Evolutionary conservation across 2,888 invertebrate genomes (phyloP).

Genomic region (Lycia hirtaria): DNA sequence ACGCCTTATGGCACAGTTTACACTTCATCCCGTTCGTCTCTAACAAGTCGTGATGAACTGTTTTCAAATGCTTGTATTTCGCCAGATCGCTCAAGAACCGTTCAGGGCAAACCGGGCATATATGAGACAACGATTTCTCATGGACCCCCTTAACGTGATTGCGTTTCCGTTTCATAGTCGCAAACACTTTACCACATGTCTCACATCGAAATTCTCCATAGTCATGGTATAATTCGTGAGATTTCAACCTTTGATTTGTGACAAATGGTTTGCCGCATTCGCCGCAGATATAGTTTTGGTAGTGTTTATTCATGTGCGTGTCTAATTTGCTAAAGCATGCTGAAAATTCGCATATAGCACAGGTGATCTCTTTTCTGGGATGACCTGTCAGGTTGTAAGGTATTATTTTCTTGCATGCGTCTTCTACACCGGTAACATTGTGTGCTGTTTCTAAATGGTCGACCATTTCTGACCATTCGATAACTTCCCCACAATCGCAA

Average conservation of each 20-base stretch:
- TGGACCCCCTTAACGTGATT: slow-evolving; percentile 62
- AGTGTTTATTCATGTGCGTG: slow-evolving; percentile 70
- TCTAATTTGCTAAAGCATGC: slow-evolving; percentile 58
- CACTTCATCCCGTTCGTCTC: slow-evolving; percentile 49
- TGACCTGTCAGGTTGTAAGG: slow-evolving; percentile 52
- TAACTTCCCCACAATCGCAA: slow-evolving; percentile 54
- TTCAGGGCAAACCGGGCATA: slow-evolving; percentile 60
- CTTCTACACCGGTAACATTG: slow-evolving; percentile 46
- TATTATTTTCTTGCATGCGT: slow-evolving; percentile 55
- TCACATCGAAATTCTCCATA: slow-evolving; percentile 70
- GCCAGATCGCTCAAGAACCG: slow-evolving; percentile 48
- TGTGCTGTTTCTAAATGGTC: slow-evolving; percentile 58
- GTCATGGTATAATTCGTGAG: slow-evolving; percentile 71
- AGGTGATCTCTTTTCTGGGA: slow-evolving; percentile 41
- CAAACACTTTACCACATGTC: slow-evolving; percentile 75
- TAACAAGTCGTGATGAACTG: slow-evolving; percentile 57
- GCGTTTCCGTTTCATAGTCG: slow-evolving; percentile 55
- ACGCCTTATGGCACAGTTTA: slow-evolving; percentile 67
- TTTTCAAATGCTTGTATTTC: slow-evolving; percentile 55
- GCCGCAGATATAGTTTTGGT: slow-evolving; percentile 64
- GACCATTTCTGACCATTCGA: slow-evolving; percentile 63
- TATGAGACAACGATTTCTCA: slow-evolving; percentile 42
- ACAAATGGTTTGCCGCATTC: slow-evolving; percentile 68
- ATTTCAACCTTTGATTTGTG: slow-evolving; percentile 49
- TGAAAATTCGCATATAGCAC: slow-evolving; percentile 59